Evolutionary conservation across 2,888 invertebrate genomes (phyloP).

Genomic region (Girardia tigrina): DNA sequence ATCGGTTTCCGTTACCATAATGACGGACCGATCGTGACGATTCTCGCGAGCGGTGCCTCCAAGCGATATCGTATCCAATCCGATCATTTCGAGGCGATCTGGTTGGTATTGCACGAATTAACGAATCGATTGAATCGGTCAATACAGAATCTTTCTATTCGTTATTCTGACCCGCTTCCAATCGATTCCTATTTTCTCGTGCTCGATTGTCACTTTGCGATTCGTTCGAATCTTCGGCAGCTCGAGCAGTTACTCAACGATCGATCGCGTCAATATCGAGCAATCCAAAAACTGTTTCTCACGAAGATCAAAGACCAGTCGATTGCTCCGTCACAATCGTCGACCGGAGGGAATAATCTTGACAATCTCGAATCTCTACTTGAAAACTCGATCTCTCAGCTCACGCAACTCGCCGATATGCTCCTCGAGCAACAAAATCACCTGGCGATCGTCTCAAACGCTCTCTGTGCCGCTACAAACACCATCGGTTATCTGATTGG

Average conservation of each 20-base stretch:
- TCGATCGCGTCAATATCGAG: constrained; percentile 61
- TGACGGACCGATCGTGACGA: constrained; percentile 52
- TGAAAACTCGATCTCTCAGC: constrained; percentile 59
- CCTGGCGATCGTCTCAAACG: neutral
- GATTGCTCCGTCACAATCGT: constrained; percentile 56
- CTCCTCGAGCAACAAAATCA: constrained; percentile 42
- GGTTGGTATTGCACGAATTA: constrained; percentile 57
- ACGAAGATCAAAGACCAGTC: constrained; percentile 67
- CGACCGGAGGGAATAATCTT: too few relatives aligned
- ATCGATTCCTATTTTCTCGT: constrained; percentile 53
- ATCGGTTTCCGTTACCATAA: constrained; percentile 51
- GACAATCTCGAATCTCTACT: constrained; percentile 62
- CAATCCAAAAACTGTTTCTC: constrained; percentile 64
- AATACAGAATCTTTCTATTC: constrained; percentile 42
- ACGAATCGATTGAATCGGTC: constrained; percentile 49
- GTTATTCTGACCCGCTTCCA: constrained; percentile 51
- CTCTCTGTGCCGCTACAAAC: constrained; percentile 20
- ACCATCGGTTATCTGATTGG: constrained; percentile 23
- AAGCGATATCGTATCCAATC: constrained; percentile 63
- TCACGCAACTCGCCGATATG: constrained; percentile 49
- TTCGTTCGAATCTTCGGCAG: constrained; percentile 34
- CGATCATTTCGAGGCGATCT: constrained; percentile 58
- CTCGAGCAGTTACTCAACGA: constrained; percentile 50
- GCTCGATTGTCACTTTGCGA: constrained; percentile 55
- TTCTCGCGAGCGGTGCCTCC: constrained; percentile 55